Conservation (phyloP, 2,797 vertebrate species). For the Mycteria americana region DNA sequence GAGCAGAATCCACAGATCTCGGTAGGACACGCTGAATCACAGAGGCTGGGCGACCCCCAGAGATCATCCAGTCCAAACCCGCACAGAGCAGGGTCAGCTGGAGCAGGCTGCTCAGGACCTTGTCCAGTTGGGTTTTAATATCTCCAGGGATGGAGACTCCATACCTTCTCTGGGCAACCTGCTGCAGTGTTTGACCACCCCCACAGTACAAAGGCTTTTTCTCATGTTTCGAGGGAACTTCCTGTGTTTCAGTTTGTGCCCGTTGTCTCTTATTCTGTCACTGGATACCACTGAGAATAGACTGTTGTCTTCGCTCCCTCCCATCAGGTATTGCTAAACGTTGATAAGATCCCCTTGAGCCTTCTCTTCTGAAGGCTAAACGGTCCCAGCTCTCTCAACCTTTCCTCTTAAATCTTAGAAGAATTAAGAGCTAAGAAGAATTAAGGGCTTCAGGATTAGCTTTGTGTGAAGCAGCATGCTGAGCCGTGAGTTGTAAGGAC, state of each 20-base stretch:
- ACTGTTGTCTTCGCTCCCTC: neutral
- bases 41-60: neutral
- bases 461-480: neutral
- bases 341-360: neutral
- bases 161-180: neutral
- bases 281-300: neutral
- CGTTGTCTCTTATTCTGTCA: neutral
- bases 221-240: neutral
- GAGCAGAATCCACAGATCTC: neutral
- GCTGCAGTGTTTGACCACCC: neutral
- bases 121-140: neutral
- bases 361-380: neutral
- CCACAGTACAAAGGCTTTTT: neutral
- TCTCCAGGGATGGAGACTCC: neutral
- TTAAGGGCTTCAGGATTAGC: neutral
- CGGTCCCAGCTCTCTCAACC: neutral
- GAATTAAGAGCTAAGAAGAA: neutral
- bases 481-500: rapidly evolving
- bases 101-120: neutral
- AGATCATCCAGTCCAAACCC: too few relatives aligned
- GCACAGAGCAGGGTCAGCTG: neutral
- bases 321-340: neutral
- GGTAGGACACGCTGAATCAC: neutral
- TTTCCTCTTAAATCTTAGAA: neutral
- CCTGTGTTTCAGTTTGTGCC: neutral